A percentile compares a stretch with the other conserved stretches of the same genome.
Evolutionary conservation across 1,140 invertebrate species (phyloP).

Genomic region (Bombus polaris): DNA sequence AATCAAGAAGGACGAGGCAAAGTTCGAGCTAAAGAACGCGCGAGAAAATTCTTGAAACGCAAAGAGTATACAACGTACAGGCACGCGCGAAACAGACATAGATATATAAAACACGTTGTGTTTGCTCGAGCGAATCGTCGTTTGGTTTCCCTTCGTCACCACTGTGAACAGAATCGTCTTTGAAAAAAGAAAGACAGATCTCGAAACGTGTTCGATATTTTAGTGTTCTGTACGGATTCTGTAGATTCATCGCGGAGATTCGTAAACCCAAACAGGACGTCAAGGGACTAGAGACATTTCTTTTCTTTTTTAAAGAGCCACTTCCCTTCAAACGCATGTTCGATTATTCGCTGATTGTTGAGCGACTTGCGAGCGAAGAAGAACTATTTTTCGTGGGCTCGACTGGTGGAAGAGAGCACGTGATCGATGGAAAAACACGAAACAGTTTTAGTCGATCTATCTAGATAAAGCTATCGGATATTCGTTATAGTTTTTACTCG

Average conservation of each 20-base stretch:
- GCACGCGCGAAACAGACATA: background rate
- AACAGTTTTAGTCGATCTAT: slow-evolving; percentile 4
- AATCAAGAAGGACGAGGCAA: background rate
- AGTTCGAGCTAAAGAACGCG: background rate
- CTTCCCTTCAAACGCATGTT: no score
- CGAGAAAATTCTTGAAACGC: background rate
- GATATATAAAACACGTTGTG: background rate
- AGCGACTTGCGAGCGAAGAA: background rate
- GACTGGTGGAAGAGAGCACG: background rate
- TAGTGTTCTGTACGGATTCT: background rate
- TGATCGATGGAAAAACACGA: background rate
- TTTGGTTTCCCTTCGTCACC: slow-evolving; percentile 14
- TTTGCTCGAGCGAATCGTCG: background rate
- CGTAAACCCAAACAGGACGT: background rate
- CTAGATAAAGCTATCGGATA: background rate
- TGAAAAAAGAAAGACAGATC: background rate
- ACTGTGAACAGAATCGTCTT: background rate
- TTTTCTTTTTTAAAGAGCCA: background rate
- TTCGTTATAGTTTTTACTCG: slow-evolving; percentile 19
- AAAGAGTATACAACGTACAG: background rate
- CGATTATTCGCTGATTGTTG: no score
- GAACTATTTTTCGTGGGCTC: background rate
- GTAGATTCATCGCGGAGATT: background rate
- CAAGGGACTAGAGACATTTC: background rate
- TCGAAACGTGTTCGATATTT: background rate